Percentiles rank a stretch among this genome's conserved stretches.
phyloP scores from a whole-genome alignment of 92 coral and sea anemone species.

The Anthopleura xanthogrammica region DNA sequence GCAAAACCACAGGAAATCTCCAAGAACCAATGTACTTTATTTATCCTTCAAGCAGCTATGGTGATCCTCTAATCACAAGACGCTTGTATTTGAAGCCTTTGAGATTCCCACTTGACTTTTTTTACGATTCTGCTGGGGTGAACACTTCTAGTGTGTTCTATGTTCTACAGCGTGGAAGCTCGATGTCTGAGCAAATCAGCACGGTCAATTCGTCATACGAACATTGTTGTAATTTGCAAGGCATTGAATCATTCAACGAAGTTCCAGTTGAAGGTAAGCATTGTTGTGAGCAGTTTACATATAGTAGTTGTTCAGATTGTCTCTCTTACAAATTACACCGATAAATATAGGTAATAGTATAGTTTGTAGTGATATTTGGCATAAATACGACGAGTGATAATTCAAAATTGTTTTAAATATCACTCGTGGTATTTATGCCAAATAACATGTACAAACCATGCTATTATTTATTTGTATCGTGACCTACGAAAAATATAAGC shows the following conservation, averaged over 20 bases:
- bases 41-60: not conserved
- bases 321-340: too few relatives aligned
- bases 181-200: slow-evolving; percentile 24
- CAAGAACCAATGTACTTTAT: slow-evolving; percentile 37
- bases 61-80: not conserved
- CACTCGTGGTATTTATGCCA: too few relatives aligned
- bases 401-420: too few relatives aligned
- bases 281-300: too few relatives aligned
- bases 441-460: too few relatives aligned
- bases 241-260: not conserved
- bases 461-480: too few relatives aligned
- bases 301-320: too few relatives aligned
- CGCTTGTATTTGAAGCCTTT: not conserved
- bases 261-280: not conserved
- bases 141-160: slow-evolving; percentile 21
- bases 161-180: slow-evolving; percentile 15
- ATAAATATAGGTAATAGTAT: too few relatives aligned
- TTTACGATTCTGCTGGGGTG: slow-evolving; percentile 20
- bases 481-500: too few relatives aligned
- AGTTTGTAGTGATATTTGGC: too few relatives aligned
- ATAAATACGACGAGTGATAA: too few relatives aligned
- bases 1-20: slow-evolving; percentile 21
- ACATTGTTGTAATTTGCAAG: slow-evolving; percentile 22
- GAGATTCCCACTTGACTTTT: slow-evolving; percentile 44
- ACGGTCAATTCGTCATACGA: slow-evolving; percentile 16